Percentiles rank a stretch among this genome's conserved stretches.
These are phyloP conservation scores for Globia sparganii DNA, from an alignment of 2,888 invertebrate genomes.

Conservation along the genomic window DNA sequence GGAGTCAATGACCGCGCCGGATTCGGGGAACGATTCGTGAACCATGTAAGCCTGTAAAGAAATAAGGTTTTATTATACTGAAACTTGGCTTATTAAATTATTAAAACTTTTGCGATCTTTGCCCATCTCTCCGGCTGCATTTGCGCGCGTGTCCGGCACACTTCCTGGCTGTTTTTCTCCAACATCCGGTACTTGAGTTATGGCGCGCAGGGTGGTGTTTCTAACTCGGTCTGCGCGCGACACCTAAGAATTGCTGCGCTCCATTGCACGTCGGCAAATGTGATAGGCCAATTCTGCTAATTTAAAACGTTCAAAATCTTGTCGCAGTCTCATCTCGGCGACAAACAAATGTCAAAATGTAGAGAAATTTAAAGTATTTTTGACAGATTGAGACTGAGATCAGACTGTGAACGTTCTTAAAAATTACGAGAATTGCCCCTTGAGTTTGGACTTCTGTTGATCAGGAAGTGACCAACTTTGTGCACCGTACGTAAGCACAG, in stretches of 20 bases:
- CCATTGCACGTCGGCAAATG: not conserved
- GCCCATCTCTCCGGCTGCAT: not conserved
- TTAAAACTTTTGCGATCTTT: not conserved
- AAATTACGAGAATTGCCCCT: no score
- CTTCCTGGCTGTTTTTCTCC: not conserved
- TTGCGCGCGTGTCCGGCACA: no score
- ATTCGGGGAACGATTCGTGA: slow-evolving; percentile 96
- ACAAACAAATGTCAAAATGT: no score
- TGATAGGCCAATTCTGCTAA: no score
- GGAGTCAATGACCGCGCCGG: slow-evolving; percentile 94
- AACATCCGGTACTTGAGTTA: not conserved
- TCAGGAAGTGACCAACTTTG: not conserved
- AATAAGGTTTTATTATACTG: not conserved
- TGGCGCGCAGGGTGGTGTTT: not conserved
- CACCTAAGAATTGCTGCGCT: not conserved
- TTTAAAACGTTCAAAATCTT: no score
- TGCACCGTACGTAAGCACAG: not conserved
- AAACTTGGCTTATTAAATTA: not conserved
- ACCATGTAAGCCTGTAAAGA: slow-evolving; percentile 93
- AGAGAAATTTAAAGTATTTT: no score
- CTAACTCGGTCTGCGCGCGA: not conserved
- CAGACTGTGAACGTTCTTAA: no score
- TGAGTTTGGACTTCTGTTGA: not conserved
- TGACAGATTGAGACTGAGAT: no score
- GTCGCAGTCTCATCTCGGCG: no score